Percentiles rank a stretch among this genome's conserved stretches.
Conservation (phyloP, 2,888 invertebrate species). For the Iselma pallidipennis region DNA sequence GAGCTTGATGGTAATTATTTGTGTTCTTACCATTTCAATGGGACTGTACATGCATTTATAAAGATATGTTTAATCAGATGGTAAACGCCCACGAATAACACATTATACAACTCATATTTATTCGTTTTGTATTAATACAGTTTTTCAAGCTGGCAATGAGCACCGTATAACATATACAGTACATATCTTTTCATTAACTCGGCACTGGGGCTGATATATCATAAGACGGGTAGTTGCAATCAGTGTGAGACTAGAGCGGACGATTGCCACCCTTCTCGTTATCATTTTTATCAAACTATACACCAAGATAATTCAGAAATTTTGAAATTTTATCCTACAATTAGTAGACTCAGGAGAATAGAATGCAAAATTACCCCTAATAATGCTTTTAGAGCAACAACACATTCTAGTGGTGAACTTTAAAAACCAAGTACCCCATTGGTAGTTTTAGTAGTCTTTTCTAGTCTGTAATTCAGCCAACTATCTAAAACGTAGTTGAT, state of each 20-base stretch:
- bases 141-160: conserved; percentile 44
- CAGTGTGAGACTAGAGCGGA: conserved; percentile 42
- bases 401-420: too few species aligned
- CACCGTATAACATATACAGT: conserved; percentile 51
- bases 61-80: conserved; percentile 49
- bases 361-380: too few species aligned
- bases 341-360: too few species aligned
- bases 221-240: conserved; percentile 46
- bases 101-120: conserved; percentile 45
- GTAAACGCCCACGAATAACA: conserved; percentile 51
- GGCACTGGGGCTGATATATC: conserved; percentile 51
- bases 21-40: conserved; percentile 12
- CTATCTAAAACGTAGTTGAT: too few species aligned
- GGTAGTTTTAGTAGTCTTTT: too few species aligned
- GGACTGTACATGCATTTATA: conserved; percentile 16
- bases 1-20: conserved; percentile 51
- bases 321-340: too few species aligned
- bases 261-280: background rate
- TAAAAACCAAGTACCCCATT: too few species aligned
- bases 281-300: too few species aligned
- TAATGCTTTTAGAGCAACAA: too few species aligned
- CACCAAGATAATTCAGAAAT: too few species aligned
- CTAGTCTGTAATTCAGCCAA: too few species aligned
- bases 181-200: conserved; percentile 56
- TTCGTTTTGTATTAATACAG: conserved; percentile 48